These are phyloP conservation scores for Vidua chalybeata DNA, from an alignment of 2,113 vertebrate species.

Conservation along the genomic window DNA sequence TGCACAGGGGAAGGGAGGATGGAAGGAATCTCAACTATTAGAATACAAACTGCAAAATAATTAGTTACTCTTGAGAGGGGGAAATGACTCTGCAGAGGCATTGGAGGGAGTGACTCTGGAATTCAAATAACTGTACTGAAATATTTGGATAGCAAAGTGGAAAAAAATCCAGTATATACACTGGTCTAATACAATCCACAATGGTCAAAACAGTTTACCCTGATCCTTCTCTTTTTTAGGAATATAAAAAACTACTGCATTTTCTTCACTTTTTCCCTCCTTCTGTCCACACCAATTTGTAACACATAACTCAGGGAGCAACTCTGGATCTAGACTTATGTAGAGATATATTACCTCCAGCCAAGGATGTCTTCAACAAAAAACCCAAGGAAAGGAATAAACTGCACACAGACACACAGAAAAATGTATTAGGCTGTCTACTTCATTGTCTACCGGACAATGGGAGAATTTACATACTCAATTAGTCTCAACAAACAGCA, in stretches of 20 bases:
- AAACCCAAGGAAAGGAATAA: not conserved
- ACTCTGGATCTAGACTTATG: not conserved
- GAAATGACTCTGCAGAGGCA: not conserved
- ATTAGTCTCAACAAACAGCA: not conserved
- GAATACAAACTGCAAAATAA: constrained; percentile 26
- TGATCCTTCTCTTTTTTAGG: not conserved
- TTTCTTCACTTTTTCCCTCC: not conserved
- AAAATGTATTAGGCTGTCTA: not conserved
- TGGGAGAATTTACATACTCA: not conserved
- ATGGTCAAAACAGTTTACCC: not conserved
- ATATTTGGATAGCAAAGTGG: not conserved
- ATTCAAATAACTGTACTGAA: constrained; percentile 31
- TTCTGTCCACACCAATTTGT: not conserved
- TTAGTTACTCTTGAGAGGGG: not conserved
- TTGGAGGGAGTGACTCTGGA: not conserved
- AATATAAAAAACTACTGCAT: not conserved
- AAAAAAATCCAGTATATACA: not conserved
- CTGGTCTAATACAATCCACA: not conserved
- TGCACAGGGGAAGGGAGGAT: not conserved
- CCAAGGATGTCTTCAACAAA: not conserved
- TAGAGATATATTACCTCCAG: not conserved
- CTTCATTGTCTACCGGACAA: not conserved
- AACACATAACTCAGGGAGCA: not conserved
- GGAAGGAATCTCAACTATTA: constrained; percentile 36
- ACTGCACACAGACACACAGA: not conserved